These are phyloP conservation scores for Acanthopagrus latus DNA, from an alignment of 2,797 vertebrate species.

Conservation along the genomic window DNA sequence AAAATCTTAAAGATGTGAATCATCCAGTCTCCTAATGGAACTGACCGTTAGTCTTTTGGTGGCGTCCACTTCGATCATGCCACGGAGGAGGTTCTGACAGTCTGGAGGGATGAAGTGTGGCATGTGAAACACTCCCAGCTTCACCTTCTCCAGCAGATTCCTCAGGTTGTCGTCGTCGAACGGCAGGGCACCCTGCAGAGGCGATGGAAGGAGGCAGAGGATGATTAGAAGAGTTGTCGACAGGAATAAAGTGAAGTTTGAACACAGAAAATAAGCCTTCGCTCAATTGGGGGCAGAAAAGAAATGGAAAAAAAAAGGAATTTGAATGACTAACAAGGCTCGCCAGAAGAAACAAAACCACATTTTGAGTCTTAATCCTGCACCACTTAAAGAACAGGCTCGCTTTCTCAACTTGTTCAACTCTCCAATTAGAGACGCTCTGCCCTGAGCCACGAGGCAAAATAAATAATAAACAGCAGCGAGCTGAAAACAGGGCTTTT, in stretches of 20 bases:
- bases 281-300: constrained; percentile 31
- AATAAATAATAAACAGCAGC: constrained; percentile 75
- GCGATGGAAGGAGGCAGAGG: constrained; percentile 48
- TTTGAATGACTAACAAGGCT: constrained; percentile 36
- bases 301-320: constrained; percentile 1
- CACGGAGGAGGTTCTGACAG: constrained; percentile 97
- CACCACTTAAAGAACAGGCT: constrained; percentile 31
- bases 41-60: constrained; percentile 95
- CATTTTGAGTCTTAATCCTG: constrained; percentile 54
- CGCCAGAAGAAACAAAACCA: constrained; percentile 47
- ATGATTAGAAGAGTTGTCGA: constrained; percentile 55
- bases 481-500: constrained; percentile 70
- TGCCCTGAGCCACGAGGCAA: constrained; percentile 52
- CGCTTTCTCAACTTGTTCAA: constrained; percentile 50
- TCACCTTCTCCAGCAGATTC: constrained; percentile 98
- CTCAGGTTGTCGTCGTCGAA: constrained; percentile 98
- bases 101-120: constrained; percentile 99
- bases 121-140: constrained; percentile 99
- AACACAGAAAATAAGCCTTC: constrained; percentile 34
- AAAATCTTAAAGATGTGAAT: background rate
- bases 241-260: constrained; percentile 28
- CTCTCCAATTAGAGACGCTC: constrained; percentile 56
- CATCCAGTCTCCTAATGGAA: constrained; percentile 14
- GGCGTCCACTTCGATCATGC: constrained; percentile 99
- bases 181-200: constrained; percentile 92